phyloP scores from a whole-genome alignment of 1,140 invertebrate species.

The Palaemon carinicauda region DNA sequence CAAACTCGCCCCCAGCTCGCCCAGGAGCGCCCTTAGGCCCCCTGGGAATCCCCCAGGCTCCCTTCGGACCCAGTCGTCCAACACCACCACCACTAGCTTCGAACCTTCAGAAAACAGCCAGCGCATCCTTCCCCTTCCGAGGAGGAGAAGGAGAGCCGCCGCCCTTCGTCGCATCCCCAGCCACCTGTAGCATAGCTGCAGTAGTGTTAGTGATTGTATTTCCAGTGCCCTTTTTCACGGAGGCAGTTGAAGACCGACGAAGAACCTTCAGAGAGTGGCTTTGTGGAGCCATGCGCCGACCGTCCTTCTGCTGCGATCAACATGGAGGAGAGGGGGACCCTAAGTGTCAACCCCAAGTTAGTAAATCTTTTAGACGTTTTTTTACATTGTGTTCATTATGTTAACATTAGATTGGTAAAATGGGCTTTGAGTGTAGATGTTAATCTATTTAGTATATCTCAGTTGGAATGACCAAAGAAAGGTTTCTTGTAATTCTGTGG shows the following conservation, averaged over 20 bases:
- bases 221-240: no score
- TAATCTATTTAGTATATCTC: no score
- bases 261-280: no score
- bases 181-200: background rate
- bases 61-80: slow-evolving; percentile 13
- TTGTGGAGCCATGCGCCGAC: slow-evolving; percentile 33
- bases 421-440: no score
- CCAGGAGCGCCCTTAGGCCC: slow-evolving; percentile 25
- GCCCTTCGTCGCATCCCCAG: background rate
- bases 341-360: slow-evolving; percentile 30
- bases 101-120: background rate
- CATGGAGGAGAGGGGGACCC: slow-evolving; percentile 21
- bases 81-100: no score
- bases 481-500: no score
- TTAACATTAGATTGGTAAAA: no score
- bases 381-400: no score
- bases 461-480: no score
- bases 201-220: background rate
- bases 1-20: background rate
- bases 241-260: no score
- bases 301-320: slow-evolving; percentile 37
- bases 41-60: slow-evolving; percentile 31
- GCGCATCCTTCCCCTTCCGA: background rate
- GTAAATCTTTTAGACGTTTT: background rate
- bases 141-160: no score